Conservation (phyloP, 2,888 invertebrate genomes). For the Thyatira batis region DNA sequence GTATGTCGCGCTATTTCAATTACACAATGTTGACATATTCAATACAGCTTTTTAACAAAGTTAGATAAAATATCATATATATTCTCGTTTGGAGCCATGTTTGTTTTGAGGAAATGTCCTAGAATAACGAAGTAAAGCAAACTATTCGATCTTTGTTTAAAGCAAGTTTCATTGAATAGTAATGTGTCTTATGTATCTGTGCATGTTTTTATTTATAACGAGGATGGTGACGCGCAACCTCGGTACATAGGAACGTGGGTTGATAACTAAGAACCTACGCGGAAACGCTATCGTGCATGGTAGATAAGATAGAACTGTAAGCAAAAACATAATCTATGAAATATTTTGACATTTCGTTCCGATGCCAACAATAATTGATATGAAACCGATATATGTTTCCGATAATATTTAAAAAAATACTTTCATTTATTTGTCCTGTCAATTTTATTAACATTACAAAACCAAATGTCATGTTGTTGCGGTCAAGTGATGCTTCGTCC, state of each 20-base stretch:
- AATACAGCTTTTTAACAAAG: no score
- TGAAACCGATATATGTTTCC: constrained; percentile 13
- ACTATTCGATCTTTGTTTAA: background rate
- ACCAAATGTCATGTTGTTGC: no score
- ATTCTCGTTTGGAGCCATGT: background rate
- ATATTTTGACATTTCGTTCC: constrained; percentile 42
- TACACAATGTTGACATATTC: no score
- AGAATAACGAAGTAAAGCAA: background rate
- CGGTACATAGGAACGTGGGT: constrained; percentile 66
- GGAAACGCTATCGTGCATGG: constrained; percentile 58
- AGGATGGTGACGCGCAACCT: constrained; percentile 52
- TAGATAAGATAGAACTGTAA: constrained; percentile 40
- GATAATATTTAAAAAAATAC: background rate
- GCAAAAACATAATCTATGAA: constrained; percentile 34
- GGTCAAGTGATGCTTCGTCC: no score
- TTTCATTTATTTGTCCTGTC: no score
- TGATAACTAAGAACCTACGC: constrained; percentile 70
- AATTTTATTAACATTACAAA: no score
- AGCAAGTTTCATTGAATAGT: constrained; percentile 57
- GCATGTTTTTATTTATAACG: constrained; percentile 9
- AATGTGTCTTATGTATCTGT: no score
- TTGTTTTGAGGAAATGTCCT: background rate
- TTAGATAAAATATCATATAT: no score
- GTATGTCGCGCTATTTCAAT: background rate
- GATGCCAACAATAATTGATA: constrained; percentile 10